A percentile compares a stretch with the other conserved stretches of the same genome.
These are phyloP conservation scores for Amphipoea lucens DNA, from an alignment of 2,888 invertebrate species.

Conservation along the genomic window DNA sequence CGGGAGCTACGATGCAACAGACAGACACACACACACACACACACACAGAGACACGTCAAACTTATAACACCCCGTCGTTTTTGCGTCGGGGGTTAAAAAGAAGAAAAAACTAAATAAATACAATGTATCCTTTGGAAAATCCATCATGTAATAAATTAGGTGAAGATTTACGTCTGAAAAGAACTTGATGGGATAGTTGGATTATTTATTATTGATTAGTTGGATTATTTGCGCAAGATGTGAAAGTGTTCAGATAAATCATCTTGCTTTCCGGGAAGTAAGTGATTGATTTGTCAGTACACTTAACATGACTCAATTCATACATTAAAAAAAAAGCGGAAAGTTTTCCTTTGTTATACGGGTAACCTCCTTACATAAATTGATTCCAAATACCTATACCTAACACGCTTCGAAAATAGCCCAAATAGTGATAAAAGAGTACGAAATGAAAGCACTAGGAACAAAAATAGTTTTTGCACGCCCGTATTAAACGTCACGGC, in stretches of 20 bases:
- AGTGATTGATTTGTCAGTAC: constrained; percentile 3
- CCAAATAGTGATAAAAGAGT: constrained; percentile 27
- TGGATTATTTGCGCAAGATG: background rate
- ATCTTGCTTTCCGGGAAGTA: constrained; percentile 20
- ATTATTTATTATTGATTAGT: too few relatives aligned
- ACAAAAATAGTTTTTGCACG: constrained; percentile 30
- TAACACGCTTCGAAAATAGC: constrained; percentile 30
- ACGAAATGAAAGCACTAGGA: constrained; percentile 7
- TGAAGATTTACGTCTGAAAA: background rate
- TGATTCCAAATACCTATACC: constrained; percentile 44
- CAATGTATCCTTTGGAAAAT: background rate
- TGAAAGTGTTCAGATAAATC: background rate
- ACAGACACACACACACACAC: too few relatives aligned
- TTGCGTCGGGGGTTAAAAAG: too few relatives aligned
- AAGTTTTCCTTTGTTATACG: constrained; percentile 4
- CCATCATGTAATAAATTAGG: background rate
- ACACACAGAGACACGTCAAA: too few relatives aligned
- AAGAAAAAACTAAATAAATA: background rate
- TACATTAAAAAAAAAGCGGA: background rate
- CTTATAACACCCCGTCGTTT: too few relatives aligned
- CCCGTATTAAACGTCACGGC: constrained; percentile 39
- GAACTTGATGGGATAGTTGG: background rate
- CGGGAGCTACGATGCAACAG: too few relatives aligned
- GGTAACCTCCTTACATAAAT: constrained; percentile 29
- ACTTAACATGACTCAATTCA: constrained; percentile 14